Conservation (phyloP, 2,797 vertebrate genomes). For the Telmatherina bonti region DNA sequence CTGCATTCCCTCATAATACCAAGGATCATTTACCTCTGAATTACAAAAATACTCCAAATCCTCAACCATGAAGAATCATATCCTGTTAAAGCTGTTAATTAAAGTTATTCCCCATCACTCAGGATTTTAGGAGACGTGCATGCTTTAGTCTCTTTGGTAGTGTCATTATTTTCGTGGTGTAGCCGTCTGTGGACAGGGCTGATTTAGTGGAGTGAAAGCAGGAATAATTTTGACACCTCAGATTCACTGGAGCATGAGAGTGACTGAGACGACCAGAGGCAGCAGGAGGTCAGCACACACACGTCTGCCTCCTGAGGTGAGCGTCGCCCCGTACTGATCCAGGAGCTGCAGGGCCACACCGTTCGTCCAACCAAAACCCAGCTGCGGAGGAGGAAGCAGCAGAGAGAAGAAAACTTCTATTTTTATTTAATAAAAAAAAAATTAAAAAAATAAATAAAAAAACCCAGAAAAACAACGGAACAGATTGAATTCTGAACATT, state of each 20-base stretch:
- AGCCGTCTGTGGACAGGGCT: background rate
- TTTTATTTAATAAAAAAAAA: too few relatives aligned
- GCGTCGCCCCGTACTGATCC: constrained; percentile 77
- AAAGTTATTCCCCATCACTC: constrained; percentile 18
- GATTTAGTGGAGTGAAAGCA: constrained; percentile 30
- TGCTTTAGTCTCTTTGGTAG: constrained; percentile 1
- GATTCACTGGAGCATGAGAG: constrained; percentile 55
- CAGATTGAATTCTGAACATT: background rate
- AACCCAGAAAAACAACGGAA: background rate
- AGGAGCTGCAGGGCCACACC: constrained; percentile 85
- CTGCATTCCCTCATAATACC: constrained; percentile 21
- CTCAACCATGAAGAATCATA: constrained; percentile 6
- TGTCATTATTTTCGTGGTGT: constrained; percentile 11
- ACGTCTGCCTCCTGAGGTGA: constrained; percentile 68
- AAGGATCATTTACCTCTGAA: constrained; percentile 30
- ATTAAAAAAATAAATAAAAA: too few relatives aligned
- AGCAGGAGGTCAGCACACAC: constrained; percentile 49
- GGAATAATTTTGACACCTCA: constrained; percentile 39
- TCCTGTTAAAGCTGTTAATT: constrained; percentile 10
- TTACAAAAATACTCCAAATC: constrained; percentile 47
- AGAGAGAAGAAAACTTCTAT: too few relatives aligned
- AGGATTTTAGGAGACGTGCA: constrained; percentile 4
- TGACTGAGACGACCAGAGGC: constrained; percentile 53
- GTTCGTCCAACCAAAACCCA: constrained; percentile 89
- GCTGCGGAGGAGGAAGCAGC: constrained; percentile 63